Percentiles rank a stretch among this genome's conserved stretches.
Conservation (phyloP, 1,140 invertebrate genomes). For the Sipha flava region DNA sequence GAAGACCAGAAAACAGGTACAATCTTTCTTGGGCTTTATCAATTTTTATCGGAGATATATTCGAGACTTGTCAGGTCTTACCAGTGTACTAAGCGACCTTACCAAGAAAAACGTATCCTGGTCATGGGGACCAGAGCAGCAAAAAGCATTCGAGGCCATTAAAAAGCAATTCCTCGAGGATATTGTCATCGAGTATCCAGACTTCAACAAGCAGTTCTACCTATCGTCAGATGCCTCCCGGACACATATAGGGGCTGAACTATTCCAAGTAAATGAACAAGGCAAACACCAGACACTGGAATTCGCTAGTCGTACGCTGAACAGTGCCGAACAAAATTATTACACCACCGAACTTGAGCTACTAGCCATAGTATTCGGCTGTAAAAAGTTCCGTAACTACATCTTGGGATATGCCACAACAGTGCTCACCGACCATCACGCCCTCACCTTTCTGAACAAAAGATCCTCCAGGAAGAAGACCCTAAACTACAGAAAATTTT, state of each 20-base stretch:
- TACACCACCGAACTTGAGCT: neutral
- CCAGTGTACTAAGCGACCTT: neutral
- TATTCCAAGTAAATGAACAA: neutral
- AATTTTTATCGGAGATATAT: neutral
- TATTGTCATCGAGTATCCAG: slow-evolving; percentile 23
- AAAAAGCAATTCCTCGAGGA: neutral
- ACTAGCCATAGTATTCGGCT: neutral
- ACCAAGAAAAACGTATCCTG: neutral
- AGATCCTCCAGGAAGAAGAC: too few species aligned
- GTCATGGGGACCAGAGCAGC: neutral
- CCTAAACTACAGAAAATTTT: too few species aligned
- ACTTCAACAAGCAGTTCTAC: neutral
- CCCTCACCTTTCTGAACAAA: neutral
- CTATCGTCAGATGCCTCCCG: neutral
- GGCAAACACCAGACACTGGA: neutral
- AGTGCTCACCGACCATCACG: neutral
- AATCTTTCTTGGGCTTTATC: neutral
- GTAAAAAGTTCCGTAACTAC: neutral
- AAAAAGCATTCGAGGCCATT: neutral
- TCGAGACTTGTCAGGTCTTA: neutral
- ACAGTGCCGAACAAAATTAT: neutral
- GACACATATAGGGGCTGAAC: neutral
- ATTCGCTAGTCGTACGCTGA: neutral
- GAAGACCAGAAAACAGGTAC: neutral
- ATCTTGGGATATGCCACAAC: neutral